Evolutionary conservation across 2,888 invertebrate genomes (phyloP).

Genomic region (Hemaris fuciformis): DNA sequence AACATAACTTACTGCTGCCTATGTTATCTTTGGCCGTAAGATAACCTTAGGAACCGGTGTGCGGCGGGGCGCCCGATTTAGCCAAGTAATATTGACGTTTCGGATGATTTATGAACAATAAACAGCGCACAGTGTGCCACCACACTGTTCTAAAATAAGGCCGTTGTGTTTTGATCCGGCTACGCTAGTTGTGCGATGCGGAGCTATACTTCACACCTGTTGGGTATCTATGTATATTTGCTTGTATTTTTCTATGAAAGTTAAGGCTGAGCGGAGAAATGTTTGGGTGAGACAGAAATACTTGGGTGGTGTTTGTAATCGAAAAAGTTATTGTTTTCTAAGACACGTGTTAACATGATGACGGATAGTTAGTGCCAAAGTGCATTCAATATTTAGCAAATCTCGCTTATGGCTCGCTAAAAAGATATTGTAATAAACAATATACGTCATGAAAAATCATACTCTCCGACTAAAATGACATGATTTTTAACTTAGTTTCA

Average conservation of each 20-base stretch:
- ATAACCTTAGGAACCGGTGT: slow-evolving; percentile 34
- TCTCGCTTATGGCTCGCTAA: too few relatives aligned
- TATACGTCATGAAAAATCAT: too few relatives aligned
- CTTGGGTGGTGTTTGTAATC: not conserved
- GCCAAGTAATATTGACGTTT: slow-evolving; percentile 60
- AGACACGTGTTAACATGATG: too few relatives aligned
- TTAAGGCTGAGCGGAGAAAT: too few relatives aligned
- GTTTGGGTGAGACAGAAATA: not conserved
- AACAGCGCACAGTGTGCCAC: slow-evolving; percentile 44
- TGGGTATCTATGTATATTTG: not conserved
- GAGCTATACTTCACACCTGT: slow-evolving; percentile 6
- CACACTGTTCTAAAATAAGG: slow-evolving; percentile 52
- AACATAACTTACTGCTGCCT: slow-evolving; percentile 34
- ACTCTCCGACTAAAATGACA: too few relatives aligned
- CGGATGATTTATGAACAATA: slow-evolving; percentile 68
- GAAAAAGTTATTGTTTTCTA: too few relatives aligned
- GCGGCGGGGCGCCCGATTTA: slow-evolving; percentile 45
- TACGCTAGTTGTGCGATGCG: not conserved
- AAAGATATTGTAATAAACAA: too few relatives aligned
- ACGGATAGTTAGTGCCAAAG: too few relatives aligned
- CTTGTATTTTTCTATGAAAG: too few relatives aligned
- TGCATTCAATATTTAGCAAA: too few relatives aligned
- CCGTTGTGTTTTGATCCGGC: not conserved
- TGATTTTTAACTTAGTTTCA: too few relatives aligned
- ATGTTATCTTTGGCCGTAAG: slow-evolving; percentile 37